Conservation (phyloP, 2,113 vertebrate genomes). For the Phalacrocorax pelagicus region DNA sequence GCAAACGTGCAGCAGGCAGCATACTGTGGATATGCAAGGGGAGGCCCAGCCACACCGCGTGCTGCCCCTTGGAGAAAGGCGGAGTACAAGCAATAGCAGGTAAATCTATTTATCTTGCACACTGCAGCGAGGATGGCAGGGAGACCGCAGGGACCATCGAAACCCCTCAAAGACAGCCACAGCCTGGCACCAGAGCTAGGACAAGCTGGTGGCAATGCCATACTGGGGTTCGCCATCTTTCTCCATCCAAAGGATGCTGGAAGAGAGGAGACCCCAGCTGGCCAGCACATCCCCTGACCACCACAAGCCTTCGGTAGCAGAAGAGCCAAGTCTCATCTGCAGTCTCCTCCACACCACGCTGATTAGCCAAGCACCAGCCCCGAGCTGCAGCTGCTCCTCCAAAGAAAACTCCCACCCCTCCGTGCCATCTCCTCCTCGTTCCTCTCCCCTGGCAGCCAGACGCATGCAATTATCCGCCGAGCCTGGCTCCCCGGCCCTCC, state of each 20-base stretch:
- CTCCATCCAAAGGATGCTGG: background rate
- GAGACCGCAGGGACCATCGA: background rate
- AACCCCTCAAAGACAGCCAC: background rate
- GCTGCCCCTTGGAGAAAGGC: background rate
- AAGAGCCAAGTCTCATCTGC: background rate
- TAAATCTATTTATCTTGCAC: background rate
- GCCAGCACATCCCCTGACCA: background rate
- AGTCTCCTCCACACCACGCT: background rate
- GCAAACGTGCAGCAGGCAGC: rapidly evolving
- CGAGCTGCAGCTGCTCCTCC: background rate
- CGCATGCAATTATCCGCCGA: background rate
- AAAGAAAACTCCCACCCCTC: slow-evolving; percentile 13
- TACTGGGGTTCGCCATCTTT: rapidly evolving
- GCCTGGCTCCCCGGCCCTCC: background rate
- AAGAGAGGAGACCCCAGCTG: background rate
- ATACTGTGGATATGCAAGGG: rapidly evolving
- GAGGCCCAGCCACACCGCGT: rapidly evolving
- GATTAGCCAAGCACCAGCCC: background rate
- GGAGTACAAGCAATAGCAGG: rapidly evolving
- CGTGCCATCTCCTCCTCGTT: background rate
- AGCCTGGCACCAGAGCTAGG: background rate
- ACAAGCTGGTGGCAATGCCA: background rate
- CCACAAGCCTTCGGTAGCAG: rapidly evolving
- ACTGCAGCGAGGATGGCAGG: background rate
- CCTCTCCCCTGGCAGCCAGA: background rate